These are phyloP conservation scores for Melipona bicolor DNA, from an alignment of 2,888 invertebrate species.

Conservation along the genomic window DNA sequence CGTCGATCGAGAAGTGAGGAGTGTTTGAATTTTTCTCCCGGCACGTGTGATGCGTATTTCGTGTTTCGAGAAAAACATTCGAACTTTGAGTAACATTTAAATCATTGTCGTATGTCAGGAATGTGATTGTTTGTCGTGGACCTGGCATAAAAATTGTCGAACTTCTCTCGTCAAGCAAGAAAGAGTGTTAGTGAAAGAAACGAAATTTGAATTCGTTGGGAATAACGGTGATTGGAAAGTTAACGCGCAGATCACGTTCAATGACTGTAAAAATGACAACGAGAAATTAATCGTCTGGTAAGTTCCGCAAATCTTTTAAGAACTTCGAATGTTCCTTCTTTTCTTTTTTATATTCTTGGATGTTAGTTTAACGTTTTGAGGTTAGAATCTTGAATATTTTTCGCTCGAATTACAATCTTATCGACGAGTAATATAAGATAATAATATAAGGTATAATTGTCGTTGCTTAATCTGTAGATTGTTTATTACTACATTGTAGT, in stretches of 20 bases:
- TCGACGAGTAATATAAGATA: not conserved
- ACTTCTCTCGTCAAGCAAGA: not conserved
- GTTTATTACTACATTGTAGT: not conserved
- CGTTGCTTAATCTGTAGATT: too few species aligned
- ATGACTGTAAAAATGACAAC: slow-evolving; percentile 32
- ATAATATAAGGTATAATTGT: too few species aligned
- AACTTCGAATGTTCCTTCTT: not conserved
- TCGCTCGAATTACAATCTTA: not conserved
- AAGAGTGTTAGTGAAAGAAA: slow-evolving; percentile 40
- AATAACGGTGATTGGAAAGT: slow-evolving; percentile 3
- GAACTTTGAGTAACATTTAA: not conserved
- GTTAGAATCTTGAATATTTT: not conserved
- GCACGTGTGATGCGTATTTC: slow-evolving; percentile 19
- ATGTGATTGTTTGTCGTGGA: slow-evolving; percentile 4
- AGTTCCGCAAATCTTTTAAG: slow-evolving; percentile 6
- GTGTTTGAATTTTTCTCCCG: slow-evolving; percentile 16
- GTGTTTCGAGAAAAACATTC: not conserved
- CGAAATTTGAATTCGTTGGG: not conserved
- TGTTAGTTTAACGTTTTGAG: not conserved
- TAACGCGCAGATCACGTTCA: slow-evolving; percentile 14
- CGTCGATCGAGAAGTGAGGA: slow-evolving; percentile 62
- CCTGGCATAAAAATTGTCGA: not conserved
- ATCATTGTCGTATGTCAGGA: not conserved
- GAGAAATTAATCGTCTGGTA: slow-evolving; percentile 42
- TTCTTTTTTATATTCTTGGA: not conserved